Percentiles rank a stretch among this genome's conserved stretches.
phyloP scores from a whole-genome alignment of 2,113 vertebrate genomes.

The Pituophis catenifer region DNA sequence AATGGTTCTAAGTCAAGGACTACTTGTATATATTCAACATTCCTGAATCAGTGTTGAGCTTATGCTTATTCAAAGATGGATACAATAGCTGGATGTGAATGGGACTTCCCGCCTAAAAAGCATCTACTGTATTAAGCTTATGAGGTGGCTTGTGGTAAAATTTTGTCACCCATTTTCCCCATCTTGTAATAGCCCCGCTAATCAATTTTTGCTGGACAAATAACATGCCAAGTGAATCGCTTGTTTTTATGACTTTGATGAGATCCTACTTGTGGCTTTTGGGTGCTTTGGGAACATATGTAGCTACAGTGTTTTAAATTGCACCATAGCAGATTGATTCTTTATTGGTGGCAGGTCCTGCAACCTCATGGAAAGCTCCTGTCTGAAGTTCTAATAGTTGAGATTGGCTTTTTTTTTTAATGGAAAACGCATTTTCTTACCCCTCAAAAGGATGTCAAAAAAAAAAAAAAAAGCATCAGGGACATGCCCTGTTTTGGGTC shows the following conservation, averaged over 20 bases:
- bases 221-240: not conserved
- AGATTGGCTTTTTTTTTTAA: not conserved
- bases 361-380: not conserved
- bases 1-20: not conserved
- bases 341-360: not conserved
- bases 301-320: not conserved
- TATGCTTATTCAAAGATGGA: not conserved
- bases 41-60: not conserved
- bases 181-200: not conserved
- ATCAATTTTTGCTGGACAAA: not conserved
- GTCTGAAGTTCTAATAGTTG: not conserved
- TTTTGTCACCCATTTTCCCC: not conserved
- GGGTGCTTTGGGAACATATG: not conserved
- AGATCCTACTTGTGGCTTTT: not conserved
- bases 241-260: not conserved
- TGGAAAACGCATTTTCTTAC: not conserved
- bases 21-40: not conserved
- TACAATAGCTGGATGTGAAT: not conserved
- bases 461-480: not conserved
- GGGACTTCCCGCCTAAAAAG: not conserved
- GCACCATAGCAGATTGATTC: not conserved
- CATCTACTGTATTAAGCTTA: not conserved
- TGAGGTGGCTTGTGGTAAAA: not conserved
- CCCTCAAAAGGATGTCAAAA: not conserved
- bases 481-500: not conserved